Percentiles rank a stretch among this genome's conserved stretches.
Evolutionary conservation across 2,113 vertebrate species (phyloP).

Genomic region (Campylorhamphus procurvoides): DNA sequence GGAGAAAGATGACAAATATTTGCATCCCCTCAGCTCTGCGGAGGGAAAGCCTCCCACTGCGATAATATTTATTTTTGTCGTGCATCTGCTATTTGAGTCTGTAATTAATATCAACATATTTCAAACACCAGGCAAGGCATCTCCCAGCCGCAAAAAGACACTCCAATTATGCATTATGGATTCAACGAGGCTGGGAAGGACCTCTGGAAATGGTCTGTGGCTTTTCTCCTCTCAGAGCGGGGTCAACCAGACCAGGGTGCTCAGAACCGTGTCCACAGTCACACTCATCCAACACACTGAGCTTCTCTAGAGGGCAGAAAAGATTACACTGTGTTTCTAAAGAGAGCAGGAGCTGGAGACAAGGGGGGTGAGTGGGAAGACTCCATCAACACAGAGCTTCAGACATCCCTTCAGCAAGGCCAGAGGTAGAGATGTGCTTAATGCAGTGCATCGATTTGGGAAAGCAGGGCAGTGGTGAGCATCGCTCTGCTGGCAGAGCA

Average conservation of each 20-base stretch:
- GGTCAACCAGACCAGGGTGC: background rate
- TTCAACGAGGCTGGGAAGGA: background rate
- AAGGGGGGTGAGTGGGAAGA: background rate
- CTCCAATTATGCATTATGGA: background rate
- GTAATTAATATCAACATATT: conserved; percentile 62
- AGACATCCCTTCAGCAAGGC: background rate
- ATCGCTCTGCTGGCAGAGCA: background rate
- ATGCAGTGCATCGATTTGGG: background rate
- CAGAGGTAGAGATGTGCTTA: background rate
- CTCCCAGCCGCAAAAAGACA: conserved; percentile 31
- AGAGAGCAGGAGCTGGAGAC: background rate
- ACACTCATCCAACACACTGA: background rate
- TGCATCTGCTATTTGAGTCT: conserved; percentile 58
- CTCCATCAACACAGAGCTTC: background rate
- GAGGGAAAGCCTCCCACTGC: conserved; percentile 42
- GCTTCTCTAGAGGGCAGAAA: background rate
- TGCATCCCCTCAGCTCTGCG: conserved; percentile 23
- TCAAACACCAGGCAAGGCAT: conserved; percentile 45
- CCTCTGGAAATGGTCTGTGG: background rate
- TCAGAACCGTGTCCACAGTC: background rate
- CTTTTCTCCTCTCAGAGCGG: background rate
- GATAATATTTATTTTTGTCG: conserved; percentile 62
- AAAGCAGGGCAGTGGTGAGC: background rate
- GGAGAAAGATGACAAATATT: conserved; percentile 42
- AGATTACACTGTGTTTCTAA: background rate